These are phyloP conservation scores for Rhagonycha lutea DNA, from an alignment of 2,888 invertebrate species.

Conservation along the genomic window DNA sequence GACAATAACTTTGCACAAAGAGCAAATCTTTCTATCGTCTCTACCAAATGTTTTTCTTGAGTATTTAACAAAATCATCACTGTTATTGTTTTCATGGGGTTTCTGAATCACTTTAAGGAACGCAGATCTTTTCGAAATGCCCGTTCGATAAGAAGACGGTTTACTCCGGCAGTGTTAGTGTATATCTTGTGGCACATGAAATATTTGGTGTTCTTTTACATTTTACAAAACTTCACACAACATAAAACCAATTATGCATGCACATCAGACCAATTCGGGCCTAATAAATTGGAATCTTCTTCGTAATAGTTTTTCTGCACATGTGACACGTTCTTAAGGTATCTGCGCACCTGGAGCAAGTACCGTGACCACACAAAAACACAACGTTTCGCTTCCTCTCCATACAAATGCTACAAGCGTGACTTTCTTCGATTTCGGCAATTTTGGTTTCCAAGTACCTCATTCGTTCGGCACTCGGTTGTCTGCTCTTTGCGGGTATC, in stretches of 20 bases:
- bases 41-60: not conserved
- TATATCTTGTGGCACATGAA: not conserved
- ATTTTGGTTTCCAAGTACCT: constrained; percentile 76
- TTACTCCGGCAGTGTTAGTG: not conserved
- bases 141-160: not conserved
- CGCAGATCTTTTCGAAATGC: not conserved
- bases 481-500: constrained; percentile 58
- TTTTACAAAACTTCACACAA: not conserved
- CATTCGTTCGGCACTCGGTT: constrained; percentile 69
- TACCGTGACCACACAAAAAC: constrained; percentile 87
- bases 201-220: not conserved
- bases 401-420: constrained; percentile 88
- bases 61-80: not conserved
- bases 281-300: constrained; percentile 65
- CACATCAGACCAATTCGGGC: not conserved
- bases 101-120: not conserved
- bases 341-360: constrained; percentile 80
- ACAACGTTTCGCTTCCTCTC: constrained; percentile 80
- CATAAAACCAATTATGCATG: not conserved
- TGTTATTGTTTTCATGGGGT: not conserved
- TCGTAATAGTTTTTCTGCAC: constrained; percentile 77
- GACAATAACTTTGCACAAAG: not conserved
- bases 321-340: constrained; percentile 85
- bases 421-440: constrained; percentile 84
- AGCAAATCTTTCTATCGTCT: not conserved